Base-by-base conservation (phyloP, 2,888 invertebrate species). In the Nomada flava region DNA sequence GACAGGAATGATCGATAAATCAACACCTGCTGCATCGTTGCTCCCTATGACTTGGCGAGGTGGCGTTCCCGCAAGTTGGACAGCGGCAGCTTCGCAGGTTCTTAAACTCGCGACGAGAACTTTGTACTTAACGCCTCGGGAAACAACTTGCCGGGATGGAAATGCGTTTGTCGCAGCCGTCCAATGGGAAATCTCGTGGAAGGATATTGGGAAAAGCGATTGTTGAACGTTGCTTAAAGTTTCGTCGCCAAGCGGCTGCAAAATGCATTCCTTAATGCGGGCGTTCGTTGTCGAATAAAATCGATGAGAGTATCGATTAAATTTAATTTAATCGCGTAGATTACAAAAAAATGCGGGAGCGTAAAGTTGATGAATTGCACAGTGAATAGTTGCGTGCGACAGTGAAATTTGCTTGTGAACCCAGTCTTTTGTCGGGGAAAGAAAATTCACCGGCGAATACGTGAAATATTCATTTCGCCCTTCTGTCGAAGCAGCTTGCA, bases 111-210 rank as follows among this genome's bases (percentile, higher is more conserved):
- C 55, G 50, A 11, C 53, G 71, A 62, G 57, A 80, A 80, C 80
- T 80, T 80, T 57, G 63, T 72, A 78, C 79, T 80, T 79, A 80
- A 68, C 72, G 68, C 44, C 50, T 0, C 44, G 55, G 55, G 60
- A 47, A 65, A 26, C 62, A 18, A 44, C 76, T 36, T 57, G 64
- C 13, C 26, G 52, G 57, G 36, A 59, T 42, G 52, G 62, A 64
- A 68, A 79, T 70, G 76, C 52, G 57, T 76, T 76, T 67, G 79
- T 69, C 42, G 42, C 59, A 64, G 47, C 36, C 36, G 55, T 42
- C 23, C 47, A 18, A 52, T 18, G 23, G 52, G 23, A 36, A 29
- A 60, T 18, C 62, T 70, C 36, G 76, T 23, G 23, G 42, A 23
- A 59, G 29, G 53, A 76, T 20, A 63, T 26, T 50, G 47, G 5